These are phyloP conservation scores for Zingel zingel DNA, from an alignment of 2,113 vertebrate genomes.

Conservation along the genomic window DNA sequence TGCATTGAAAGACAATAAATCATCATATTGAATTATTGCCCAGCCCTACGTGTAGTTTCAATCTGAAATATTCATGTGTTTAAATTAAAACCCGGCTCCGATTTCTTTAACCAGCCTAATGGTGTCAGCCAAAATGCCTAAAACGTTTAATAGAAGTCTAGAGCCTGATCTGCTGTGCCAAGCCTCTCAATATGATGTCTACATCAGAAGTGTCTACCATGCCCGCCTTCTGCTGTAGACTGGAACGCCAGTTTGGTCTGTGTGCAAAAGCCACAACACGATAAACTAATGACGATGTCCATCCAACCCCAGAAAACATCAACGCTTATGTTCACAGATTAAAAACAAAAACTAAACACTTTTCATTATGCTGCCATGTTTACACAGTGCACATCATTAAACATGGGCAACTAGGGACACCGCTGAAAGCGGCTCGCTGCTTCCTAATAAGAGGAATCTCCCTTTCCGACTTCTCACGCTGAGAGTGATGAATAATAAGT, in stretches of 20 bases:
- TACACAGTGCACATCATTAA: conserved; percentile 62
- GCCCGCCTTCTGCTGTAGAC: conserved; percentile 55
- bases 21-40: too few relatives aligned
- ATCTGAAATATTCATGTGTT: not conserved
- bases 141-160: conserved; percentile 13
- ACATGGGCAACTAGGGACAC: not conserved
- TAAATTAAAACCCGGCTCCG: conserved; percentile 8
- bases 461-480: conserved; percentile 37
- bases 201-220: conserved; percentile 65
- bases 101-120: not conserved
- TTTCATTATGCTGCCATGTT: conserved; percentile 57
- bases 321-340: conserved; percentile 27
- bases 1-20: too few relatives aligned
- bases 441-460: conserved; percentile 66
- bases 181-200: conserved; percentile 53
- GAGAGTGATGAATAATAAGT: conserved; percentile 48
- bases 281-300: conserved; percentile 58
- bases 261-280: conserved; percentile 44
- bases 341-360: conserved; percentile 23
- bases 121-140: conserved; percentile 30
- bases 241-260: conserved; percentile 20
- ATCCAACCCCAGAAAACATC: conserved; percentile 41
- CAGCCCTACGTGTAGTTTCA: too few relatives aligned
- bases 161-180: conserved; percentile 11
- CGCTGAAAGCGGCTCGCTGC: conserved; percentile 30